Base-by-base conservation (phyloP, 1,140 invertebrate genomes). In the Cheumatopsyche charites region DNA sequence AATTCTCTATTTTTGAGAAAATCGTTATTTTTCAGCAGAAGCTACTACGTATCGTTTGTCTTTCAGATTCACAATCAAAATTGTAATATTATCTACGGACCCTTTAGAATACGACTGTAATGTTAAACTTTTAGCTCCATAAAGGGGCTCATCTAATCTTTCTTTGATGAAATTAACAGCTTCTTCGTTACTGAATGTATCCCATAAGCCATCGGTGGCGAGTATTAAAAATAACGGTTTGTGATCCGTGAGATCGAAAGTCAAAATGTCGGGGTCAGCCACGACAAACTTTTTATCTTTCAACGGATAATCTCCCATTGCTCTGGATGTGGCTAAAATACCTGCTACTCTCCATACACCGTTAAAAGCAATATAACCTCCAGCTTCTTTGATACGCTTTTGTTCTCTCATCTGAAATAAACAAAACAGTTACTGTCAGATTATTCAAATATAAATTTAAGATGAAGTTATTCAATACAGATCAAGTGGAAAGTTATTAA, bases 271-370 rank as follows among this genome's bases (percentile, higher is more conserved):
- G 21, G 97, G 97, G 80, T 97, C 93, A 1, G 96, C 95, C 75
- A 96, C 97, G 9, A 98, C 91, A 76, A 96, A 88, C 79, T 94
- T 95, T 79, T 92, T 91, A 78, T 97, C 94, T 85, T 98, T 98
- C 0, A 98, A 82, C 25, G 95, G 95, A 82, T 96, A 97, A 84
- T 98, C 96, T 23, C 96, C 97, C 67, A 97, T 85, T 0, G 96
- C 96, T 78, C 96, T 85, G 12, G 96, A 98, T 36, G 96, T 98
- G 1, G 97, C 97, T 73, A 98, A 86, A 73, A 98, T 94, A 12
- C 97, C 97, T 63, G 95, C 95, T 9, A 98, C 96, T 78, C 97
- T 84, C 95, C 96, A 98, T 0, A 98, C 96, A 62, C 96, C 96
- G 79, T 96, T 95, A 79, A 97, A 97, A 68, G 92, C 93, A 41